These are phyloP conservation scores for Gryon sp. DNA, from an alignment of 1,140 invertebrate species.

Conservation along the genomic window DNA sequence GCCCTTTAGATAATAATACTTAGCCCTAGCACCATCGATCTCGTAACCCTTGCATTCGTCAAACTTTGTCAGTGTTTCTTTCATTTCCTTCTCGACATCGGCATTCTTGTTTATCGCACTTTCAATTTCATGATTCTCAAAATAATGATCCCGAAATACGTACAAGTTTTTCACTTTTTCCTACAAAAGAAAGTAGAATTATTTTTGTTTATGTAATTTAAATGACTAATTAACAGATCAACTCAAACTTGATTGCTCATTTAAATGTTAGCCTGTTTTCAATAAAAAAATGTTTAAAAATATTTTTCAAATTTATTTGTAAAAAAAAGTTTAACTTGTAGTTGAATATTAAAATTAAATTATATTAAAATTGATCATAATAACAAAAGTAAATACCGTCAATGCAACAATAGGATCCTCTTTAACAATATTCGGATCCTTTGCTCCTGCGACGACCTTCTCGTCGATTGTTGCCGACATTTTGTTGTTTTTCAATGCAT, in stretches of 20 bases:
- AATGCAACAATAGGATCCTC: constrained; percentile 77
- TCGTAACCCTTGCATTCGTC: constrained; percentile 84
- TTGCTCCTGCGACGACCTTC: constrained; percentile 77
- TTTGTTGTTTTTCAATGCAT: no score
- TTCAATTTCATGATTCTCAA: constrained; percentile 86
- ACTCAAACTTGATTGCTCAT: no score
- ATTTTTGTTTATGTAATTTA: no score
- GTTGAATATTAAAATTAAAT: constrained; percentile 4
- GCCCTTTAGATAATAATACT: constrained; percentile 88
- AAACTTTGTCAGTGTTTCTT: constrained; percentile 83
- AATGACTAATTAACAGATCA: no score
- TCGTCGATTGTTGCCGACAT: constrained; percentile 78
- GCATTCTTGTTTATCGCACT: constrained; percentile 84
- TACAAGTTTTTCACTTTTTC: constrained; percentile 85
- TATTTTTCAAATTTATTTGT: no score
- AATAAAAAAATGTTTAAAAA: no score
- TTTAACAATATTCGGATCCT: constrained; percentile 72
- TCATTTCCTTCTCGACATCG: constrained; percentile 84
- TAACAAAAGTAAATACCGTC: constrained; percentile 65
- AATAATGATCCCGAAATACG: constrained; percentile 87
- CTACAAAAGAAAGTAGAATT: constrained; percentile 72
- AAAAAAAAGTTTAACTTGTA: no score
- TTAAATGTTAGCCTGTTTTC: no score
- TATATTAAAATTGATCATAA: constrained; percentile 2
- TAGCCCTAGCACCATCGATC: constrained; percentile 82